Base-by-base conservation (phyloP, 1,140 invertebrate genomes). In the Sminthurides bifidus region DNA sequence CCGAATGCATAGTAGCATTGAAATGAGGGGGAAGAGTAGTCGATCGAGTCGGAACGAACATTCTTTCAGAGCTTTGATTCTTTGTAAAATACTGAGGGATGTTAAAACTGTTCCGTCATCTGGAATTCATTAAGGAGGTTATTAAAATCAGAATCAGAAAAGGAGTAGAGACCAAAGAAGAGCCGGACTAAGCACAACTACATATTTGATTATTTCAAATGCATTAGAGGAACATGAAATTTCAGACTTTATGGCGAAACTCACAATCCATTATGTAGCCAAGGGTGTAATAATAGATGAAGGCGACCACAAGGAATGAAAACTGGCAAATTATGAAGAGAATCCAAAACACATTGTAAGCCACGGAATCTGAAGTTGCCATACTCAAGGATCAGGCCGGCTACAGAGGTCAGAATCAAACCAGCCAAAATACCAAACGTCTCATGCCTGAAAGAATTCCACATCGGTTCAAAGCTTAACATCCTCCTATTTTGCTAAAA, bases 191-290 rank as follows among this genome's bases (percentile, higher is more conserved):
- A 41, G 23, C 23, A 41, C 38, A 8, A 17, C 23, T 6, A 41
- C n/a, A 41, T 12, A 41, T 41, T 41, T 5, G 14, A 35, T n/a
- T 8, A n/a, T 35, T 35, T 35, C 8, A 35, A n/a, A n/a, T n/a
- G n/a, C n/a, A n/a, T n/a, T n/a, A n/a, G n/a, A n/a, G n/a, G n/a
- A n/a, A n/a, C n/a, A n/a, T 8, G 23, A 41, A n/a, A 8, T 17
- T 4, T 17, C n/a, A 41, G 17, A 41, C 5, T 8, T 41, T 4
- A 41, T 41, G 5, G 6, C n/a, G 6, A 41, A 41, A 33, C 14
- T 49, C 48, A 58, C 61, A 45, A 54, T 58, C 53, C 51, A 38
- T 52, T 19, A 64, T 40, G 40, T 56, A 60, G 17, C 62, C 62
- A 43, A 64, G 29, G 5, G 52, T 31, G 24, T 64, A 64, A 23